Base-by-base conservation (phyloP, 2,888 invertebrate species). In the Protonemura montana region DNA sequence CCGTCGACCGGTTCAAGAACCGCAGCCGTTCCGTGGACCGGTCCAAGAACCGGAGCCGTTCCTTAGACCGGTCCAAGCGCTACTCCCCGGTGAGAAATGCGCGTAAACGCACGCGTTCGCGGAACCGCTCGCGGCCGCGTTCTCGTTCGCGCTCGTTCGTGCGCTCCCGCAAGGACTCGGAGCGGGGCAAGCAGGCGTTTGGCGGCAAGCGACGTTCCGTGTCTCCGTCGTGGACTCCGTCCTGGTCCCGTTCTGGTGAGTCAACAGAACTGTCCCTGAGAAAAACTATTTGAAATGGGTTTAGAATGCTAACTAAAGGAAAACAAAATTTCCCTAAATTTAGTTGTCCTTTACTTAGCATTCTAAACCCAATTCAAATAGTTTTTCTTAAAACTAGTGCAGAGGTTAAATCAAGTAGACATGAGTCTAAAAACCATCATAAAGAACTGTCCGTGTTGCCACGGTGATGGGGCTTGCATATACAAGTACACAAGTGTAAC, bases 221-320 rank as follows among this genome's bases (percentile, higher is more conserved):
- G 84, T 87, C 87, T 16, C 87, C 82, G 35, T 91, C 91, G 25
- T 92, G 92, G 92, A 91, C 93, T 0, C 93, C 93, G 7, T 93
- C 94, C 42, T 93, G 94, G 91, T 95, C 95, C 42, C 93, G 94
- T 83, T 92, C 93, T 0, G 90, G 85, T n/a, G 3, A 35, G 35
- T 35, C 35, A 35, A 6, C 35, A 10, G 3, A 10, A 35, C 10
- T 35, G 35, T n/a, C n/a, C n/a, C n/a, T n/a, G n/a, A n/a, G n/a
- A n/a, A n/a, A n/a, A n/a, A n/a, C n/a, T n/a, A n/a, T n/a, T n/a
- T n/a, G n/a, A n/a, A n/a, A n/a, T n/a, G n/a, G n/a, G n/a, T n/a
- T n/a, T n/a, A n/a, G n/a, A n/a, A n/a, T n/a, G n/a, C n/a, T n/a
- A n/a, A n/a, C n/a, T n/a, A n/a, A n/a, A n/a, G n/a, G n/a, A n/a